Base-by-base conservation (phyloP, 2,797 vertebrate species). In the Lacerta agilis region DNA sequence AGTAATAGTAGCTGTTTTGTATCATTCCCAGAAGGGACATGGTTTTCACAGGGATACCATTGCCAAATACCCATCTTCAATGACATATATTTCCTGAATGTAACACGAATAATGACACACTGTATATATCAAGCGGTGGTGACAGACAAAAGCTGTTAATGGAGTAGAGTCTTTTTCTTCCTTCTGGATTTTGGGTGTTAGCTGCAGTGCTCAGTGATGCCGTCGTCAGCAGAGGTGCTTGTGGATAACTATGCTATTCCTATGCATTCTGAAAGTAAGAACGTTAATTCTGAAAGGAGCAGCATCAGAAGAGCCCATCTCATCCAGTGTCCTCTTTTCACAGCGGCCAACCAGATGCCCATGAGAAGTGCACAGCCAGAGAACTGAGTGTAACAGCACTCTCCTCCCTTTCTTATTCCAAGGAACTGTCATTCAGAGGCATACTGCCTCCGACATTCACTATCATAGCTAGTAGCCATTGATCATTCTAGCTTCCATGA, bases 41-140 rank as follows among this genome's bases (percentile, higher is more conserved):
- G 38, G 45, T 61, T 93, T 95, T 92, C 82, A 87, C 82, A 1
- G 20, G 90, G 45, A 88, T n/a, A 7, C 85, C 91, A 90, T 87
- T 93, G 82, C 85, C 92, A 93, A 93, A 89, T 90, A 94, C 89
- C 90, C 92, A 77, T 92, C 88, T 91, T 88, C 86, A 95, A 90
- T 91, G 83, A 92, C 92, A 83, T 61, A 88, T 1, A 73, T 18
- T 86, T 0, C 91, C 0, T 93, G 72, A 92, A 67, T 73, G 75
- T 88, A 90, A 85, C 9, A 43, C 5, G 1, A 77, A 58, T 49
- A 90, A 90, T 76, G 87, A 92, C 92, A 20, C 13, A 0, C 1
- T 92, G n/a, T 69, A 83, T 0, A 2, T 83, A 2, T 83, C 80
- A 84, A 76, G 20, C 45, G 10, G 43, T 91, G 33, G 25, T 79